Base-by-base conservation (phyloP, 2,888 invertebrate genomes). In the Amiota minor region DNA sequence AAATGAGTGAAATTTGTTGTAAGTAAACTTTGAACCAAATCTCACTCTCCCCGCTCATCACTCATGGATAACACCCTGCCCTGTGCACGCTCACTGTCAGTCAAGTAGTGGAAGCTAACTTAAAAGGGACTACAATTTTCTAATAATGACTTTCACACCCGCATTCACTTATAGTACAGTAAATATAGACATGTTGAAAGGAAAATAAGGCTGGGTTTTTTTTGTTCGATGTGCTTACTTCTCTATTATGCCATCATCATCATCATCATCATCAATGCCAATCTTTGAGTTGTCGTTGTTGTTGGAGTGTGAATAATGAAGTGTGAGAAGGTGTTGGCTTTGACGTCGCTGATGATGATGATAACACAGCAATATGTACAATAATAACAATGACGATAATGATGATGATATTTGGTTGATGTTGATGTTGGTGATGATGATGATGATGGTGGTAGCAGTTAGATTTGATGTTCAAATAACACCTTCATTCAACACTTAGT, bases 111-210 rank as follows among this genome's bases (percentile, higher is more conserved):
- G 35, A 35, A 35, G 35, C 6, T 35, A 6, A 35, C 35, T 35
- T 35, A 35, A 23, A 23, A n/a, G n/a, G 53, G 50, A 68, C 67
- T 68, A 46, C 45, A 68, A 68, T 68, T 50, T 50, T 68, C 67
- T 68, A 68, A 68, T 68, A 68, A 68, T 68, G 67, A 68, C 20
- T 68, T 68, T 68, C 67, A 68, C 67, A 59, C 1, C 73, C 73
- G 75, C 50, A 74, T 50, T 74, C 72, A 78, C 71, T 71, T 77
- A 35, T 35, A 35, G 35, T 3, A 23, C 1, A 35, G 0, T 8
- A 35, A 4, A 35, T 35, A 35, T 35, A 84, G 82, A 81, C 82
- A 85, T 81, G 80, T 80, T 35, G 35, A 49, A 70, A 23, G 61
- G 20, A 11, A 59, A 59, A 20, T 20, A 59, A 59, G 59, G 59